Base-by-base conservation (phyloP, 2,113 vertebrate genomes). In the Mirza zaza region DNA sequence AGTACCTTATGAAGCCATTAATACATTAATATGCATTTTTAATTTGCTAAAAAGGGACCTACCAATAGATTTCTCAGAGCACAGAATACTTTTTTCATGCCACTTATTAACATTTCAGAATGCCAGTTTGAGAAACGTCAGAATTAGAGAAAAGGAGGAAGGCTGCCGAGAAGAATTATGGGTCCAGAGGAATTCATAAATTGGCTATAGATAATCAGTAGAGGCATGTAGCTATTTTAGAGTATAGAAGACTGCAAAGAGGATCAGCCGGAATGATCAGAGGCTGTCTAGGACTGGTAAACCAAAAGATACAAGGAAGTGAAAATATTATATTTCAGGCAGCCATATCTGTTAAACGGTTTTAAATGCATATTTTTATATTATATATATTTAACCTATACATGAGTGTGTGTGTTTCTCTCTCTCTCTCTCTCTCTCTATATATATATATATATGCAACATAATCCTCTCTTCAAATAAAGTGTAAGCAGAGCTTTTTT, bases 111-210 rank as follows among this genome's bases (percentile, higher is more conserved):
- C 23, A 25, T 61, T 61, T 61, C 9, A 10, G 59, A 61, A 61
- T 61, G 59, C 59, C 59, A 27, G 59, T 61, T 61, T 61, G 59
- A 27, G 59, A 94, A 97, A 92, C 8, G 82, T 52, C 73, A 89
- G 86, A 91, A 88, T 84, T 55, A 95, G 48, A 94, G 73, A 91
- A 90, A 90, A 57, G n/a, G 32, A 80, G 63, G 90, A 87, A 65
- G 75, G 39, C 9, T 68, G 65, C 57, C 20, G 73, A 90, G 63
- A 32, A 83, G 70, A 14, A 80, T 88, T 93, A 90, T 23, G 27
- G 3, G 27, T 20, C 32, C 5, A 65, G 39, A 86, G 55, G 83
- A 95, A 89, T 32, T 71, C 23, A 96, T 23, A 71, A 80, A 63
- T 57, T 63, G 55, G 6, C 34, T 27, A 70, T 5, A 68, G 45